phyloP scores from a whole-genome alignment of 2,113 vertebrate genomes.

The Mystacornis crossleyi region DNA sequence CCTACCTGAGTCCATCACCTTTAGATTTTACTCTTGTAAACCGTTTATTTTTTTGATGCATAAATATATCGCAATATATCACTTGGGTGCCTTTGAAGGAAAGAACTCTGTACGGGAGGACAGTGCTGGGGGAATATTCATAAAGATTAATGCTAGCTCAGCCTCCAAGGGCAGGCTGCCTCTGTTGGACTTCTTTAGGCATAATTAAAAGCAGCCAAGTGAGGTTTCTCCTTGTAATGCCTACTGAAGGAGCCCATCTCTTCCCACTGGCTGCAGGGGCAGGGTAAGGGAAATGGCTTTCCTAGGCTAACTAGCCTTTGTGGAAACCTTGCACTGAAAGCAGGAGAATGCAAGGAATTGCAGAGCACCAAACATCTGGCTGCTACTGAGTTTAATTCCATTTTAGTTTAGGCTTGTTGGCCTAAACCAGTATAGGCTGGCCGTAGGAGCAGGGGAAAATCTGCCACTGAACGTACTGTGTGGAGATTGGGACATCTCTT shows the following conservation, averaged over 20 bases:
- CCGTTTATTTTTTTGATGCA: not conserved
- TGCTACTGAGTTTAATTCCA: not conserved
- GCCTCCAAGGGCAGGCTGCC: not conserved
- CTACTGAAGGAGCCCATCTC: not conserved
- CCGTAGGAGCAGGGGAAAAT: rapidly evolving
- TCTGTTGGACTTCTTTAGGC: not conserved
- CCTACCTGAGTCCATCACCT: not conserved
- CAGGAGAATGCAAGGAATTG: not conserved
- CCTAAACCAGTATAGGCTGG: not conserved
- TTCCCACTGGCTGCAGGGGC: not conserved
- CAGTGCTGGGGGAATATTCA: not conserved
- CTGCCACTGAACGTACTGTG: rapidly evolving
- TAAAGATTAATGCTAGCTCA: not conserved
- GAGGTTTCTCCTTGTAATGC: not conserved
- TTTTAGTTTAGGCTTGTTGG: not conserved
- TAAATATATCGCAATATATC: not conserved
- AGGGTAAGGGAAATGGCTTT: not conserved
- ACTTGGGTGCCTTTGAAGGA: not conserved
- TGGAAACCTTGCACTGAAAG: not conserved
- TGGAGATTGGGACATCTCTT: not conserved
- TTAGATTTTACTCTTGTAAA: not conserved
- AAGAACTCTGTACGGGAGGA: not conserved
- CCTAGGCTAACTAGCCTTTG: not conserved
- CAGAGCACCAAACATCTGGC: not conserved
- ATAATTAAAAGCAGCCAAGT: not conserved